Base-by-base conservation (phyloP, 2,113 vertebrate species). In the Microcebus jonahi region DNA sequence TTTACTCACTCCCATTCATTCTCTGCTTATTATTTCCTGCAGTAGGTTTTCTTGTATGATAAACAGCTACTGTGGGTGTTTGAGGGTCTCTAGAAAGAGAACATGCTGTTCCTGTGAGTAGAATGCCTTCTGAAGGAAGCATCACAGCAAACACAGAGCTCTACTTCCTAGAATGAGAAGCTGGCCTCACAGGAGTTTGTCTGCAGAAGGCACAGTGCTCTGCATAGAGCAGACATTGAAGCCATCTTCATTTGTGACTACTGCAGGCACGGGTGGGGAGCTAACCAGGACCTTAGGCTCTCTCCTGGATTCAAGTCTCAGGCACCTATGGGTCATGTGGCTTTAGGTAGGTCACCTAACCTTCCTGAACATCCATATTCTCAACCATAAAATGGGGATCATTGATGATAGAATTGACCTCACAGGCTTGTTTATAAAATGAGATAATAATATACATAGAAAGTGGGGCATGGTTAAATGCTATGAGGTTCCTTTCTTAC, bases 31-130 rank as follows among this genome's bases (percentile, higher is more conserved):
- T 65, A 53, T 82, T 88, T 67, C 73, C 61, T 73, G 83, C 67
- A 55, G 0, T 39, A 68, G 48, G 5, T 73, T 81, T 89, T 63
- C 67, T 75, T 75, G 36, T 67, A 27, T 61, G 73, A 77, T 45
- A 63, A 80, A 63, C n/a, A 50, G 34, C 50, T 77, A 71, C 67
- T 91, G 96, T 96, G 94, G 79, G 79, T 91, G 73, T 95, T 34
- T 61, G 92, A 93, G 89, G 94, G 88, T 95, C 92, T 96, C 96
- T 61, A 71, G 76, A 68, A 84, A 55, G 71, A 91, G 94, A 86
- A 93, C 61, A 34, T 34, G 67, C 31, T 93, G 86, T 81, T 70
- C 83, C 45, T 2, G 0, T 77, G 87, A 86, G 85, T 73, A 67
- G 36, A 87, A 73, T 25, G 14, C 57, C 70, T 82, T 91, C 73